Evolutionary conservation across 2,797 vertebrate species (phyloP).

Genomic region (Microtus agrestis): DNA sequence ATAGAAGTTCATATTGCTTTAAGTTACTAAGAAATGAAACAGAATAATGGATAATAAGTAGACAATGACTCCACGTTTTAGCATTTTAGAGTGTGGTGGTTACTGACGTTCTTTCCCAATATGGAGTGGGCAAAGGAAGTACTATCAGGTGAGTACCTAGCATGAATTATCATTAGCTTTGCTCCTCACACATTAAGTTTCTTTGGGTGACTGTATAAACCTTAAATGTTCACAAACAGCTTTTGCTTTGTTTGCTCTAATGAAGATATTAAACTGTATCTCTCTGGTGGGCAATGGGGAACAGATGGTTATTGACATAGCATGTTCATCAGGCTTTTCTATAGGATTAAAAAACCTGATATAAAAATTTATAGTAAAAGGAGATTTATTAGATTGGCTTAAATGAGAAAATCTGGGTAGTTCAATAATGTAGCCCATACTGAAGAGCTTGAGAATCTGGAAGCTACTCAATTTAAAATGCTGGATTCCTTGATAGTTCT

Average conservation of each 20-base stretch:
- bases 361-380: too few species aligned
- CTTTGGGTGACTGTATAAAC: background rate
- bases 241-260: background rate
- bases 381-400: background rate
- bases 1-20: background rate
- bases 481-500: background rate
- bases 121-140: rapidly evolving
- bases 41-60: background rate
- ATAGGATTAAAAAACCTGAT: background rate
- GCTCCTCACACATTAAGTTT: background rate
- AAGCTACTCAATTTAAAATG: background rate
- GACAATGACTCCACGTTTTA: background rate
- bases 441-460: background rate
- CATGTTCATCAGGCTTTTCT: background rate
- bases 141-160: rapidly evolving
- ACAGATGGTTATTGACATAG: background rate
- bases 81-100: background rate
- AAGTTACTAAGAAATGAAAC: background rate
- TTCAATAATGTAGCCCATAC: background rate
- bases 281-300: too few species aligned
- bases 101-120: background rate
- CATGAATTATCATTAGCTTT: background rate
- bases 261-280: background rate
- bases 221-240: rapidly evolving
- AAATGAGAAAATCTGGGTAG: background rate